A percentile compares a stretch with the other conserved stretches of the same genome.
phyloP scores from a whole-genome alignment of 2,113 vertebrate genomes.

The Turdus rufiventris region DNA sequence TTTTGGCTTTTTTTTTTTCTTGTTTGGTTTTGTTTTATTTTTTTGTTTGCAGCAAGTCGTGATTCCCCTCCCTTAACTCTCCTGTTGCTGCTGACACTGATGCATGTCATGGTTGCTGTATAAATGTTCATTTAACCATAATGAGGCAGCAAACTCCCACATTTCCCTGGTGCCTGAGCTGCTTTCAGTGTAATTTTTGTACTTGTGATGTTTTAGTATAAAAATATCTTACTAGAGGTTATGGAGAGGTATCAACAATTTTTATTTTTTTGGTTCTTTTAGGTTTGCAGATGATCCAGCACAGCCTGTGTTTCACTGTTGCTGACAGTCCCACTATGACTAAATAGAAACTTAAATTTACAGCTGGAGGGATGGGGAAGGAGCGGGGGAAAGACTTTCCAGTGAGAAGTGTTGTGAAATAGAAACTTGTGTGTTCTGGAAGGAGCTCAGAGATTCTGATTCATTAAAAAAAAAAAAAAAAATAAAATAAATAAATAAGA shows the following conservation, averaged over 20 bases:
- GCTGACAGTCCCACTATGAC: background rate
- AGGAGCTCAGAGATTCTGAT: background rate
- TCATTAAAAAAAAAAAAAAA: background rate
- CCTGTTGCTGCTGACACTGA: background rate
- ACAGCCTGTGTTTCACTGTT: background rate
- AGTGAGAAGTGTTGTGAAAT: background rate
- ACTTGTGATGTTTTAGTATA: background rate
- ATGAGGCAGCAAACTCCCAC: background rate
- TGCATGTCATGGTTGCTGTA: background rate
- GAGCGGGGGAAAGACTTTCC: background rate
- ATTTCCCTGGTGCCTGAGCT: background rate
- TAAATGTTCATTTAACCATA: background rate
- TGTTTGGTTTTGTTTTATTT: background rate
- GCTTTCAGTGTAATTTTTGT: background rate
- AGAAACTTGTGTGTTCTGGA: background rate
- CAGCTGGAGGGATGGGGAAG: background rate
- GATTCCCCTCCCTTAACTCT: background rate
- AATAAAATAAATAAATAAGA: background rate
- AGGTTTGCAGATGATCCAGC: background rate
- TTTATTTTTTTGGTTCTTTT: background rate
- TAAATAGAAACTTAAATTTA: background rate
- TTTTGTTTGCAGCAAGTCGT: background rate
- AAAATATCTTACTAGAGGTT: background rate
- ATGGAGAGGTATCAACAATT: background rate
- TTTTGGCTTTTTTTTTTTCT: too few relatives aligned